A percentile compares a stretch with the other conserved stretches of the same genome.
phyloP scores from a whole-genome alignment of 2,888 invertebrate species.

The Lissocephala sabroskyi region DNA sequence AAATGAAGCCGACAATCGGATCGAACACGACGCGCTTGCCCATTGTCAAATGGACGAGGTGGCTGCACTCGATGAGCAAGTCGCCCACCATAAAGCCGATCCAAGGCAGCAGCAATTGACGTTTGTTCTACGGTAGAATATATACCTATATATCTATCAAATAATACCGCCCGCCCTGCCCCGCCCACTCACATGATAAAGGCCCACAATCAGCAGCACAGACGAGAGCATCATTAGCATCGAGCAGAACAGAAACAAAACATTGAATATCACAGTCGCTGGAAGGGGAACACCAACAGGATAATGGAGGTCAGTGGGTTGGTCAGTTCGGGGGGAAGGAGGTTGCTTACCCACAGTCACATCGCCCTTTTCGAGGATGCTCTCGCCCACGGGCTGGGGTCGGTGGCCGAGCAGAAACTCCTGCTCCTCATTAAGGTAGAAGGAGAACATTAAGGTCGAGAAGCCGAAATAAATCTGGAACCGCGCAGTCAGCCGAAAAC shows the following conservation, averaged over 20 bases:
- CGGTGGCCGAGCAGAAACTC: slow-evolving; percentile 77
- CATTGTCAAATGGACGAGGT: slow-evolving; percentile 79
- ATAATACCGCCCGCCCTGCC: neutral
- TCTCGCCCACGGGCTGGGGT: slow-evolving; percentile 75
- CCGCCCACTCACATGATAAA: slow-evolving; percentile 77
- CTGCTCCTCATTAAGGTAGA: slow-evolving; percentile 79
- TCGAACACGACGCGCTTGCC: slow-evolving; percentile 81
- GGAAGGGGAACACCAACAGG: slow-evolving; percentile 68
- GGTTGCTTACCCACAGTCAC: slow-evolving; percentile 66
- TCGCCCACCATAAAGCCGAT: slow-evolving; percentile 78
- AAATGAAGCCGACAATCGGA: slow-evolving; percentile 82
- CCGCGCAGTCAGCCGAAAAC: neutral
- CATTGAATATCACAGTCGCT: slow-evolving; percentile 83
- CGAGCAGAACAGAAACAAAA: slow-evolving; percentile 79
- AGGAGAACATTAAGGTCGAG: slow-evolving; percentile 78
- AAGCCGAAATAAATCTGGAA: slow-evolving; percentile 81
- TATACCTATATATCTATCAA: no score
- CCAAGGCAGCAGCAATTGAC: slow-evolving; percentile 83
- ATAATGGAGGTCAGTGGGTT: neutral
- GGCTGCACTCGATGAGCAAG: slow-evolving; percentile 79
- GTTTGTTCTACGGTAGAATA: slow-evolving; percentile 77
- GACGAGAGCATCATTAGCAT: slow-evolving; percentile 80
- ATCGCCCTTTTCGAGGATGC: slow-evolving; percentile 76
- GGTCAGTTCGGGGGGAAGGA: neutral
- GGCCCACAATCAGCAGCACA: slow-evolving; percentile 78